phyloP scores from a whole-genome alignment of 2,888 invertebrate genomes.

The Drosophila leonis region DNA sequence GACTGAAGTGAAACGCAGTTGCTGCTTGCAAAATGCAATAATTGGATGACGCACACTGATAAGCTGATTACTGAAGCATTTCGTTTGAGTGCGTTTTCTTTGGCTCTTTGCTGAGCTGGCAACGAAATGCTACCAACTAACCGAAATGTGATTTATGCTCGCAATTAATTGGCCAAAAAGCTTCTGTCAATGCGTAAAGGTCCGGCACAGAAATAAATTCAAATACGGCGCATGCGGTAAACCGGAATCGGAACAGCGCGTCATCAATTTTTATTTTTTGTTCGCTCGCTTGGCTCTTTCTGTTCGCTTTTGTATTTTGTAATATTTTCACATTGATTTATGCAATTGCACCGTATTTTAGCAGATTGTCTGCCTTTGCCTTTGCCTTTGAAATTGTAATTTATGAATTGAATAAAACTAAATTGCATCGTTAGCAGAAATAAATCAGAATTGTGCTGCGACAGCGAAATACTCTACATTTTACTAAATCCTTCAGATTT shows the following conservation, averaged over 20 bases:
- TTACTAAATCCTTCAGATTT: no score
- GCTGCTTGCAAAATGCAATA: neutral
- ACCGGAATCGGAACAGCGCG: constrained; percentile 58
- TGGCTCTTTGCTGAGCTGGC: constrained; percentile 20
- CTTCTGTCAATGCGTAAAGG: constrained; percentile 30
- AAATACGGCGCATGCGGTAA: constrained; percentile 24
- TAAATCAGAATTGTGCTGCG: neutral
- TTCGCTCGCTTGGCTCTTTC: neutral
- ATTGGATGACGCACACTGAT: constrained; percentile 12
- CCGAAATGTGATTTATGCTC: constrained; percentile 50
- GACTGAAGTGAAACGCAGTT: neutral
- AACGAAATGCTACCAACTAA: constrained; percentile 18
- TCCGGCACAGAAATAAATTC: constrained; percentile 27
- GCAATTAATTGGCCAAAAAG: constrained; percentile 46
- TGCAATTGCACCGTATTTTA: constrained; percentile 32
- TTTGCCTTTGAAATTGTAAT: constrained; percentile 30
- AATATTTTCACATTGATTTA: constrained; percentile 54
- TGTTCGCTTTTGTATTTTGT: constrained; percentile 10
- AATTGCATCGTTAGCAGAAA: constrained; percentile 27
- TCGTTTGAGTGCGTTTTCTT: constrained; percentile 2
- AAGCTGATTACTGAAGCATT: neutral
- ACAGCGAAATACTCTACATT: neutral
- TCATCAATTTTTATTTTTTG: constrained; percentile 21
- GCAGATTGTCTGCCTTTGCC: constrained; percentile 17
- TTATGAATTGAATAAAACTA: constrained; percentile 33